Conservation (phyloP, 2,888 invertebrate genomes). For the Rhogogaster chlorosoma region DNA sequence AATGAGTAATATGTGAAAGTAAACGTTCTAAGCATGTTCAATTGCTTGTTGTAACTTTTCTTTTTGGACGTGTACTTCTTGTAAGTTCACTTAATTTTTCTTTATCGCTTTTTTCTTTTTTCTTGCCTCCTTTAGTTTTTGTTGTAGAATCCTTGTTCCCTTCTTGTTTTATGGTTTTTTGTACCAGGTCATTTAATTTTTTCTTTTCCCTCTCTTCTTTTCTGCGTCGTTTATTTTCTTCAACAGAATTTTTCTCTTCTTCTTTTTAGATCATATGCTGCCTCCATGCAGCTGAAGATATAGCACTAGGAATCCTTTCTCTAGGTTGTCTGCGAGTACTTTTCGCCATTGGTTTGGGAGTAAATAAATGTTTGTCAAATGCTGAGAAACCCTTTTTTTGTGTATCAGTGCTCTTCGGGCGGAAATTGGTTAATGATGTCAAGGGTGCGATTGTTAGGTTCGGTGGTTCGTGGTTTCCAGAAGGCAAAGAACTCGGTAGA, state of each 20-base stretch:
- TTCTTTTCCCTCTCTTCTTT: too few species aligned
- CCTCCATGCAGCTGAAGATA: too few species aligned
- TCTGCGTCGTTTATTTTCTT: too few species aligned
- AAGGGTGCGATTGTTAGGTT: not conserved
- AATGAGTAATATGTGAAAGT: too few species aligned
- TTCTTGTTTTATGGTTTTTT: not conserved
- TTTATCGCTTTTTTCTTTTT: not conserved
- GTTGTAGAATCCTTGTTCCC: not conserved
- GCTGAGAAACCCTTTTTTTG: too few species aligned
- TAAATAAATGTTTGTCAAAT: too few species aligned
- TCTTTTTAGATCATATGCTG: too few species aligned
- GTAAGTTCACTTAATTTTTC: not conserved
- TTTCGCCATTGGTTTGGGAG: too few species aligned
- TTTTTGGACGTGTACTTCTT: slow-evolving; percentile 3
- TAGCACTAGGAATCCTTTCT: too few species aligned
- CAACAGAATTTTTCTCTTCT: too few species aligned
- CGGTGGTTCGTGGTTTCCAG: slow-evolving; percentile 1
- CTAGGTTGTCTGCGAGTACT: too few species aligned
- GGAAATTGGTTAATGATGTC: not conserved
- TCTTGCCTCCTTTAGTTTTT: not conserved
- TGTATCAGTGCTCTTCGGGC: not conserved
- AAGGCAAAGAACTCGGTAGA: not conserved
- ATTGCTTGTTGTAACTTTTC: not conserved
- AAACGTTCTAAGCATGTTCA: not conserved
- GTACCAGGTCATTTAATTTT: not conserved